Evolutionary conservation across 2,113 vertebrate species (phyloP), one percentile per base, ranked within the genome.

Genomic region (Carettochelys insculpta): DNA sequence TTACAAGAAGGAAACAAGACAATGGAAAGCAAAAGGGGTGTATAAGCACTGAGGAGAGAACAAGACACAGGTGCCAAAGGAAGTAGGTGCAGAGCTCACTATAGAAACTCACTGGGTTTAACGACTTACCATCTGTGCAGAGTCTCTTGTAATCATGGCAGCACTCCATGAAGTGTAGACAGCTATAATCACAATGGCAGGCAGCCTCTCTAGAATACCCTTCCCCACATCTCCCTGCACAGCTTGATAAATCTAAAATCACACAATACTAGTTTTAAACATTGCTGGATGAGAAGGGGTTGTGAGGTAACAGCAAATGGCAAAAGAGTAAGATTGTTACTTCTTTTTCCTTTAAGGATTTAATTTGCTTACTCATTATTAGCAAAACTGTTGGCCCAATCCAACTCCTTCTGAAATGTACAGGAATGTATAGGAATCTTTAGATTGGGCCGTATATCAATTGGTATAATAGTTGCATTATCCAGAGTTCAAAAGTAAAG

Each of bases 141-240:
- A 97, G 91, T 92, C 94, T 96, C 96, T 97, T 98, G 96, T 97
- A 99, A 97, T 99, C 98, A 45, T 89, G 92, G 95, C 99, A 99
- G 98, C 99, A 99, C 95, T 99, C 99, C 94, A 94, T 97, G 97
- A 98, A 99, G 92, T 86, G 75, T 90, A 99, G 97, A 90, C 99
- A 99, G 96, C 19, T 98, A 95, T 97, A 98, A 94, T 99, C 99
- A 98, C 99, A 99, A 94, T 99, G 99, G 97, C 99, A 99, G 90
- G 7, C 85, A 96, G 97, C 95, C 75, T 98, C 98, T 95, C 99
- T 98, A 98, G 98, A 97, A 97, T 98, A 99, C 93, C 98, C 98
- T 90, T 96, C 92, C 95, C 98, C 99, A 97, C 99, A 99, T 97
- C 98, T 98, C 90, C 98, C 98, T 97, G 90, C 97, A 98, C 99